Evolutionary conservation across 2,113 vertebrate genomes (phyloP).

Genomic region (Castor canadensis): DNA sequence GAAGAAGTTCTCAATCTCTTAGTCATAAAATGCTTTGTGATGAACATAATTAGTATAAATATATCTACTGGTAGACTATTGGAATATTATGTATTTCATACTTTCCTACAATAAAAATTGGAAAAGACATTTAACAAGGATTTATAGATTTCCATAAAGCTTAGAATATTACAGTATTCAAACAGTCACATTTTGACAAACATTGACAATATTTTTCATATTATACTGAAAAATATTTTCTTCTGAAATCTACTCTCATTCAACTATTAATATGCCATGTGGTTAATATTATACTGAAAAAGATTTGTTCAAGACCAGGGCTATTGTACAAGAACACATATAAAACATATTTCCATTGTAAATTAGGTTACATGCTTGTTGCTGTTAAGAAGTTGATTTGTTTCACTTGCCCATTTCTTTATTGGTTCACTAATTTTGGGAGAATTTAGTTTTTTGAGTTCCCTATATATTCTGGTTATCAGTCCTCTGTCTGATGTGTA

Average conservation of each 20-base stretch:
- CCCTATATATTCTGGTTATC: too few relatives aligned
- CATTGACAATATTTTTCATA: constrained; percentile 45
- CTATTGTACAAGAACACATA: neutral
- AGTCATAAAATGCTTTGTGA: constrained; percentile 67
- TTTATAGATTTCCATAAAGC: constrained; percentile 54
- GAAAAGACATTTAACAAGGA: constrained; percentile 57
- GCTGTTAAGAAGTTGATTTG: too few relatives aligned
- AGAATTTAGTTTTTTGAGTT: too few relatives aligned
- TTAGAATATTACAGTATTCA: constrained; percentile 59
- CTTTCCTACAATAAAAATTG: constrained; percentile 53
- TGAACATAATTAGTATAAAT: constrained; percentile 66
- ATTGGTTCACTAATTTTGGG: too few relatives aligned
- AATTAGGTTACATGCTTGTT: neutral
- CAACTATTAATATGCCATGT: neutral
- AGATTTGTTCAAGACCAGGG: constrained; percentile 30
- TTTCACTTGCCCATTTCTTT: too few relatives aligned
- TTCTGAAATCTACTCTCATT: constrained; percentile 47
- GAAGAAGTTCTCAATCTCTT: constrained; percentile 48
- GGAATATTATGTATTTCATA: constrained; percentile 69
- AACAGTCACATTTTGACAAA: constrained; percentile 56
- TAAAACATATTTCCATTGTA: constrained; percentile 19
- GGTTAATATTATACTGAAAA: constrained; percentile 28
- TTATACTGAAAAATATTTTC: constrained; percentile 63
- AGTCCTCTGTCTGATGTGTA: too few relatives aligned
- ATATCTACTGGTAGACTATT: constrained; percentile 43